Percentiles rank a stretch among this genome's conserved stretches.
These are phyloP conservation scores for Pseudopodoces humilis DNA, from an alignment of 2,113 vertebrate genomes.

Conservation along the genomic window DNA sequence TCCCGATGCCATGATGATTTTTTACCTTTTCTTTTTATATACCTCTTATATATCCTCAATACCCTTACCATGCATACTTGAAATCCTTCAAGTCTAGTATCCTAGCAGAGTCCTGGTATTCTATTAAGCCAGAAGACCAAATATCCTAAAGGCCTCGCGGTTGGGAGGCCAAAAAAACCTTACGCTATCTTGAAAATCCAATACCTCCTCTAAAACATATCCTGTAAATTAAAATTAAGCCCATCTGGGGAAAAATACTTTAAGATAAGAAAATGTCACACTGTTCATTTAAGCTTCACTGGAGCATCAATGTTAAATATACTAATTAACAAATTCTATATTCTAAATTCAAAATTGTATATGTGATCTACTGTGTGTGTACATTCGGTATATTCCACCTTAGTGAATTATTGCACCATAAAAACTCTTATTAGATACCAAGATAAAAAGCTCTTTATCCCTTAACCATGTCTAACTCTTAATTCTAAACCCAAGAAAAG, in stretches of 20 bases:
- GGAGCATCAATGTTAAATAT: neutral
- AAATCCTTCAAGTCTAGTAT: neutral
- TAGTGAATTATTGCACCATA: neutral
- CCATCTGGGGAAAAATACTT: neutral
- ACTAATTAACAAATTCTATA: neutral
- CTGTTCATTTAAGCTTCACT: neutral
- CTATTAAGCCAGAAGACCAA: neutral
- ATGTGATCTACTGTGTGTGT: rapidly evolving
- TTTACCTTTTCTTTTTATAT: neutral
- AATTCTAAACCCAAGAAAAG: neutral
- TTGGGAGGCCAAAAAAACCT: neutral
- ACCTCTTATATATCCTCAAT: neutral
- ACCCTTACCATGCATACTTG: neutral
- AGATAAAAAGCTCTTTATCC: neutral
- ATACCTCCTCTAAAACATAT: neutral
- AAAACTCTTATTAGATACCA: neutral
- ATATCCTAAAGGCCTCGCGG: neutral
- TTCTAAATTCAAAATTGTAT: neutral
- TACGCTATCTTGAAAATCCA: neutral
- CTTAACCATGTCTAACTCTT: neutral
- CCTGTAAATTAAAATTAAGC: neutral
- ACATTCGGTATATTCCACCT: neutral
- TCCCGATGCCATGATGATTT: neutral
- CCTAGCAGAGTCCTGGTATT: neutral
- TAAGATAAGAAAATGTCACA: neutral